phyloP scores from a whole-genome alignment of 2,113 vertebrate genomes.

The Silurus asotus region DNA sequence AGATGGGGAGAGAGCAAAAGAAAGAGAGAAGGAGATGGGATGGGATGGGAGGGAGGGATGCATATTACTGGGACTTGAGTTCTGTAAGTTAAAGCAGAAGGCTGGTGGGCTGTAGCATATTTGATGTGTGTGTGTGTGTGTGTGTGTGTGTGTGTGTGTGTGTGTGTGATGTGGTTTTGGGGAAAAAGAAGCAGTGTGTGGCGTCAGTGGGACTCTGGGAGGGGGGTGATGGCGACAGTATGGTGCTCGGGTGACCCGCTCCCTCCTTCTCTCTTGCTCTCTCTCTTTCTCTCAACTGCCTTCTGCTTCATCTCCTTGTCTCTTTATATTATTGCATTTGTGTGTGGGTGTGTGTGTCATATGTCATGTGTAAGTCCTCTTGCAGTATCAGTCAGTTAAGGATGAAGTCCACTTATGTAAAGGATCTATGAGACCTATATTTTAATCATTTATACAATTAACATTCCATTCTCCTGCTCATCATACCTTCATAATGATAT shows the following conservation, averaged over 20 bases:
- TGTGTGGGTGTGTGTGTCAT: conserved; percentile 18
- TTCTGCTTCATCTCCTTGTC: conserved; percentile 40
- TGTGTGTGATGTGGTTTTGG: conserved; percentile 79
- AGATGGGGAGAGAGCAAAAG: no score
- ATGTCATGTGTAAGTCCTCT: not conserved
- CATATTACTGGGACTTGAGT: conserved; percentile 73
- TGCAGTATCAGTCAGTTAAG: not conserved
- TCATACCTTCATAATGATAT: no score
- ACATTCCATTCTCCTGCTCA: no score
- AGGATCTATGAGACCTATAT: no score
- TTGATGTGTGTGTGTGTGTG: conserved; percentile 65
- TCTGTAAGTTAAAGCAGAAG: conserved; percentile 82
- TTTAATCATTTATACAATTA: no score
- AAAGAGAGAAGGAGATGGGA: conserved; percentile 56
- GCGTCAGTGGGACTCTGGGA: conserved; percentile 74
- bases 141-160: conserved; percentile 55
- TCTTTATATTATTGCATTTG: not conserved
- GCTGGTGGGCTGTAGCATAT: conserved; percentile 70
- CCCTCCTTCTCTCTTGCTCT: not conserved
- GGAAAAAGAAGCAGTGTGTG: conserved; percentile 76
- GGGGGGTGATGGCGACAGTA: conserved; percentile 59
- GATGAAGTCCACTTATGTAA: no score
- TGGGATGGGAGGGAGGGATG: conserved; percentile 60
- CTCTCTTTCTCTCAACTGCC: not conserved
- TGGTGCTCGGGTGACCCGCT: conserved; percentile 47